phyloP scores from a whole-genome alignment of 1,140 invertebrate genomes.

The Ips nitidus region DNA sequence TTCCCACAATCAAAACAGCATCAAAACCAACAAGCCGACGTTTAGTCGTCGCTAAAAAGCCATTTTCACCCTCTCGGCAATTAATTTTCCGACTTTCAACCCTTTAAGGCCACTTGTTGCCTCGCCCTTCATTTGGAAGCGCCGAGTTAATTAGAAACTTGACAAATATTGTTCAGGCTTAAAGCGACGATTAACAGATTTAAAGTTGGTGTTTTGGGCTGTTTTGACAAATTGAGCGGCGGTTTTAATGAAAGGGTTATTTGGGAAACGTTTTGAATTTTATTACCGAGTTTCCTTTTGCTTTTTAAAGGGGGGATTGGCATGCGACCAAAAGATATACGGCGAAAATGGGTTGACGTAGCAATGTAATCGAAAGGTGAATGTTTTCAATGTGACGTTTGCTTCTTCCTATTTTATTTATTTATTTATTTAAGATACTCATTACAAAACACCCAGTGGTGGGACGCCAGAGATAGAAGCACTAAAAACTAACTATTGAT shows the following conservation, averaged over 20 bases:
- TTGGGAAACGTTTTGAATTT: not conserved
- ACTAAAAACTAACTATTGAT: no score
- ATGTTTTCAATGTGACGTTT: no score
- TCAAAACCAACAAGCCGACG: slow-evolving; percentile 1
- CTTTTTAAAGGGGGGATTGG: not conserved
- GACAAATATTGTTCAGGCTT: slow-evolving; percentile 22
- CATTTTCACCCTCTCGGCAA: slow-evolving; percentile 25
- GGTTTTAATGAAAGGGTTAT: slow-evolving; percentile 7
- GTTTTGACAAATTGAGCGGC: slow-evolving; percentile 19
- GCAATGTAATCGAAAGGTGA: no score
- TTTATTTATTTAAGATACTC: no score
- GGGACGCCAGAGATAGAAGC: no score
- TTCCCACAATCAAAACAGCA: slow-evolving; percentile 11
- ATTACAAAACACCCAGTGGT: no score
- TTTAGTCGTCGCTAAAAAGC: not conserved
- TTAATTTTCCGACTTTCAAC: slow-evolving; percentile 26
- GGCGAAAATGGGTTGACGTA: no score
- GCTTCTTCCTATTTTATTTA: no score
- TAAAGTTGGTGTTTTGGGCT: slow-evolving; percentile 11
- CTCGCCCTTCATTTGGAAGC: slow-evolving; percentile 7
- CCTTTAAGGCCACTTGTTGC: slow-evolving; percentile 19
- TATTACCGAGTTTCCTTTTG: not conserved
- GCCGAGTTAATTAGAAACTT: slow-evolving; percentile 16
- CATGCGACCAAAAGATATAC: no score
- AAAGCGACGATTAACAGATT: slow-evolving; percentile 20